A percentile compares a stretch with the other conserved stretches of the same genome.
Conservation (phyloP, 1,140 invertebrate genomes). For the Ectropis grisescens region DNA sequence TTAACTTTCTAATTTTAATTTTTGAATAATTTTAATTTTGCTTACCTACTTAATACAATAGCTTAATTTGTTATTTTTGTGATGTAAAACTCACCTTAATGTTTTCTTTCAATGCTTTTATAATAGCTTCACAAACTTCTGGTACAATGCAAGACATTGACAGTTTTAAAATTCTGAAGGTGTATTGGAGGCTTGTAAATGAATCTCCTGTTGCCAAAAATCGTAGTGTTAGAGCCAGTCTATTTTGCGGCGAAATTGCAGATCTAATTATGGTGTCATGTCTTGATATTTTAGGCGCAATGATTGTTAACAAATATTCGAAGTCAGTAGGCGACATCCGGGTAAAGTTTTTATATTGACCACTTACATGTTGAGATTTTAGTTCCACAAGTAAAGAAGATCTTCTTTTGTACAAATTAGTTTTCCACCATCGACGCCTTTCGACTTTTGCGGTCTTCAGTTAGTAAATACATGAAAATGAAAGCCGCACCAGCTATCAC, state of each 20-base stretch:
- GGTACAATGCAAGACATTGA: conserved; percentile 1
- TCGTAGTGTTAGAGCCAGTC: conserved; percentile 20
- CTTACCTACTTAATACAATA: conserved; percentile 1
- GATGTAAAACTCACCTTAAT: conserved; percentile 7
- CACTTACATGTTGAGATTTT: conserved; percentile 9
- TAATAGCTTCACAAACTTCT: conserved; percentile 8
- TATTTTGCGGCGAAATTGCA: conserved; percentile 15
- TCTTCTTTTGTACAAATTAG: conserved; percentile 7
- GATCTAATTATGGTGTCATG: conserved; percentile 3
- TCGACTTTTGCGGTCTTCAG: conserved; percentile 7
- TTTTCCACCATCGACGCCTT: conserved; percentile 12
- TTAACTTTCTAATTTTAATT: no score
- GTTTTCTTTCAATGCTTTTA: conserved; percentile 3
- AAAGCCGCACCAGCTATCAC: conserved; percentile 11
- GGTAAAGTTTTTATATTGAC: conserved; percentile 10
- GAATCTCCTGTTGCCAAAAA: conserved; percentile 28
- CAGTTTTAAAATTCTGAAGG: conserved; percentile 11
- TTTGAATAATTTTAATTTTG: conserved; percentile 5
- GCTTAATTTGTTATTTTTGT: conserved; percentile 2
- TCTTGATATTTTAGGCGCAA: conserved; percentile 5
- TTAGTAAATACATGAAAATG: conserved; percentile 11
- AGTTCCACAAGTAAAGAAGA: conserved; percentile 5
- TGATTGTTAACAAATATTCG: conserved; percentile 9
- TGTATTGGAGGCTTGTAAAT: conserved; percentile 17
- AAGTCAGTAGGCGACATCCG: conserved; percentile 10